A percentile compares a stretch with the other conserved stretches of the same genome.
These are phyloP conservation scores for Laspeyria flexula DNA, from an alignment of 2,888 invertebrate genomes.

Conservation along the genomic window DNA sequence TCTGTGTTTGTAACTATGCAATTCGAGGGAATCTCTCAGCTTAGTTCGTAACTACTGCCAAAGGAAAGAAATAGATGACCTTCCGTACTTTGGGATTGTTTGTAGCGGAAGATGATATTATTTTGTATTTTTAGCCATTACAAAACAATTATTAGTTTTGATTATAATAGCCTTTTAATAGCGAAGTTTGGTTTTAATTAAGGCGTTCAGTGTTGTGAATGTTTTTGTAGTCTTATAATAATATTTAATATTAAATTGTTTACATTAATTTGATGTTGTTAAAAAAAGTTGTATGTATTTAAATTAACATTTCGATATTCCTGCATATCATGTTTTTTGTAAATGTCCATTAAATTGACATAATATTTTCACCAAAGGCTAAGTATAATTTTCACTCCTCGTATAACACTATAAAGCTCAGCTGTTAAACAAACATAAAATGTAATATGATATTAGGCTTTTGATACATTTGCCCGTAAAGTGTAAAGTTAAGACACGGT, in stretches of 20 bases:
- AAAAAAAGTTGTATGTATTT: too few species aligned
- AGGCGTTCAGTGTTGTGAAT: too few species aligned
- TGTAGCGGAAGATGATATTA: too few species aligned
- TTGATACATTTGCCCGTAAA: conserved; percentile 36
- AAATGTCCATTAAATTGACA: background rate
- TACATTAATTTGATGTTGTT: too few species aligned
- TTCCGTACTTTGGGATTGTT: background rate
- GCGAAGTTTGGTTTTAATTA: too few species aligned
- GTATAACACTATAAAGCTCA: conserved; percentile 27
- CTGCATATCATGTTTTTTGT: too few species aligned
- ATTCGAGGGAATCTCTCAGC: background rate
- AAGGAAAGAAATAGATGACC: background rate
- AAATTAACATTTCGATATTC: too few species aligned
- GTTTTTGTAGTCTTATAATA: too few species aligned
- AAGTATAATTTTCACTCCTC: conserved; percentile 10
- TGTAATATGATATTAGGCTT: conserved; percentile 36
- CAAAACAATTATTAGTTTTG: too few species aligned
- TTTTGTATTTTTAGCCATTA: too few species aligned
- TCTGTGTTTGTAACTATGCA: background rate
- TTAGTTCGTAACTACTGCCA: background rate
- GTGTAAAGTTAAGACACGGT: conserved; percentile 36
- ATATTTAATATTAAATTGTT: too few species aligned
- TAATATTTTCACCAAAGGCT: background rate
- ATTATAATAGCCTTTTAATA: too few species aligned
- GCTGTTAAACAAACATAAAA: conserved; percentile 39